phyloP scores from a whole-genome alignment of 1,140 invertebrate genomes.

The Drosophila rufa region DNA sequence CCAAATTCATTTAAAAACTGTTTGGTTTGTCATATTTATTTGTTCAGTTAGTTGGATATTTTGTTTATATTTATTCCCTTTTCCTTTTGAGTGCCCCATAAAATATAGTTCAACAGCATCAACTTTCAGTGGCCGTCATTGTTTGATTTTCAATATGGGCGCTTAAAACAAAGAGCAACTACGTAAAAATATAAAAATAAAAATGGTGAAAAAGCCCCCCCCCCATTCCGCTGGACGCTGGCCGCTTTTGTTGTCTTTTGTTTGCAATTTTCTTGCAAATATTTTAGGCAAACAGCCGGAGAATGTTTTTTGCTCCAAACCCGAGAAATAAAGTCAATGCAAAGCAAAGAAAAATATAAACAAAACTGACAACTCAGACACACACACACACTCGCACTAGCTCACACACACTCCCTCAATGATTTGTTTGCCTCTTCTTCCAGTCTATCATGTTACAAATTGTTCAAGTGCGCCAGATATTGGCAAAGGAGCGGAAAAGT shows the following conservation, averaged over 20 bases:
- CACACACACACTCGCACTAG: conserved; percentile 8
- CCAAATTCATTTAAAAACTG: conserved; percentile 30
- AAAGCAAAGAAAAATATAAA: conserved; percentile 81
- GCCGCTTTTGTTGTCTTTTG: conserved; percentile 58
- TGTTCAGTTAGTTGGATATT: conserved; percentile 15
- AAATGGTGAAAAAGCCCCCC: conserved; percentile 38
- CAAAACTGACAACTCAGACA: conserved; percentile 54
- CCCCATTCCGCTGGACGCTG: conserved; percentile 19
- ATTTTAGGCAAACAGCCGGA: conserved; percentile 69
- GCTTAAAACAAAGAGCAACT: conserved; percentile 45
- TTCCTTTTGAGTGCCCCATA: conserved; percentile 56
- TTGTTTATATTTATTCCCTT: conserved; percentile 20
- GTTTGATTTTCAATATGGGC: conserved; percentile 57
- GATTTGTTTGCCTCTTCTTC: conserved; percentile 66
- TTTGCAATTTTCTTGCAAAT: conserved; percentile 77
- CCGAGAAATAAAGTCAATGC: conserved; percentile 69
- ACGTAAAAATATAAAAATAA: neutral
- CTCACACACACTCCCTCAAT: conserved; percentile 30
- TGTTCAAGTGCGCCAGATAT: conserved; percentile 79
- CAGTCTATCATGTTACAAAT: conserved; percentile 78
- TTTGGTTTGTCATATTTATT: conserved; percentile 14
- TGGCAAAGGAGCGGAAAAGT: conserved; percentile 27
- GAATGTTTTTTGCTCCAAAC: conserved; percentile 34
- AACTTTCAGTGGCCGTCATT: conserved; percentile 46
- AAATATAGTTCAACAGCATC: conserved; percentile 67